Conservation (phyloP, 2,888 invertebrate genomes). For the Agrochola circellaris region DNA sequence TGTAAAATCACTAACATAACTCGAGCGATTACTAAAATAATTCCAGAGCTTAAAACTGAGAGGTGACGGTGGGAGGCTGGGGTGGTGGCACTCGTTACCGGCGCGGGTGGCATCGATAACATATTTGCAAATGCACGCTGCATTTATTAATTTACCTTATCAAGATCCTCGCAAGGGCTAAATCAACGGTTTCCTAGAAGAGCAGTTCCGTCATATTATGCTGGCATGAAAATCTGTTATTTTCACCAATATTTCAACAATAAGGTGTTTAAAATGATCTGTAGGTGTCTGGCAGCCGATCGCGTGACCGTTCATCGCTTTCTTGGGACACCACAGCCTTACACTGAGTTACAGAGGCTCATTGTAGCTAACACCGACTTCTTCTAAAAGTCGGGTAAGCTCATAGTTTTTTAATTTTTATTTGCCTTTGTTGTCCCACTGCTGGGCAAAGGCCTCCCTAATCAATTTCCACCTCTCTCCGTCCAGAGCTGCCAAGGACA, state of each 20-base stretch:
- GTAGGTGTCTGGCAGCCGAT: too few species aligned
- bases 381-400: too few species aligned
- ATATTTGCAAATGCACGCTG: not conserved
- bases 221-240: not conserved
- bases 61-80: not conserved
- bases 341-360: too few species aligned
- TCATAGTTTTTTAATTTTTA: not conserved
- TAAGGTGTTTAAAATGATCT: too few species aligned
- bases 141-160: not conserved
- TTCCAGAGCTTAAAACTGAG: not conserved
- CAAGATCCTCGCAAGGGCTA: not conserved
- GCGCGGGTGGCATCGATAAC: not conserved
- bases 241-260: not conserved
- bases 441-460: too few species aligned
- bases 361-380: too few species aligned
- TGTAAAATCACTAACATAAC: not conserved
- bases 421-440: too few species aligned
- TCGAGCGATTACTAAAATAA: not conserved
- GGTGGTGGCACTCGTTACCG: not conserved
- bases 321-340: too few species aligned
- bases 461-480: too few species aligned
- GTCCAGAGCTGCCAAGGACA: too few species aligned
- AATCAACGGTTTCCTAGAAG: not conserved
- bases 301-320: too few species aligned
- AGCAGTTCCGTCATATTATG: not conserved